phyloP scores from a whole-genome alignment of 2,113 vertebrate species.

The rat (Rattus norvegicus) region DNA sequence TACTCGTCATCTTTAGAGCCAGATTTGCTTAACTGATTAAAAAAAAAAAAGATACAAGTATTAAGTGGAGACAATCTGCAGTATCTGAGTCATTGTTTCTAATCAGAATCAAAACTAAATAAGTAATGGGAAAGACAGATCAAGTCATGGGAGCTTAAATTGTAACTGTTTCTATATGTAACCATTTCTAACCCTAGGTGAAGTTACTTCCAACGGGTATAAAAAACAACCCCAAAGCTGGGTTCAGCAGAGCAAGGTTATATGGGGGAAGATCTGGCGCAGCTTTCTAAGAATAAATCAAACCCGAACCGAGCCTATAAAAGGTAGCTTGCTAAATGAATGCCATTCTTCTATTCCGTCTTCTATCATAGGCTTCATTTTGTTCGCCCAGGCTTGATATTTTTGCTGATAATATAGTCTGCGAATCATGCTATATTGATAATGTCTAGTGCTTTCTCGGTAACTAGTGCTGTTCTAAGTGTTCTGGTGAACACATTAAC shows the following conservation, averaged over 20 bases:
- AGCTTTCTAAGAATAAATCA: neutral
- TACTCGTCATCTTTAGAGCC: constrained; percentile 96
- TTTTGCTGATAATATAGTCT: neutral
- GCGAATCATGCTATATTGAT: neutral
- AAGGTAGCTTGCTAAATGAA: constrained; percentile 31
- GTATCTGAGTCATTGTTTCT: constrained; percentile 70
- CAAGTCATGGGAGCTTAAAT: neutral
- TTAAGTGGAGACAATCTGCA: constrained; percentile 58
- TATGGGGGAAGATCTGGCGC: neutral
- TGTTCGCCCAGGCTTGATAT: neutral
- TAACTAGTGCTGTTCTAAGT: neutral
- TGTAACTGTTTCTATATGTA: neutral
- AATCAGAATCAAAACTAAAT: constrained; percentile 56
- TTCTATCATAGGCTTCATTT: neutral
- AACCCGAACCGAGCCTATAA: neutral
- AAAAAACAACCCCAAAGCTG: neutral
- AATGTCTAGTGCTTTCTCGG: neutral
- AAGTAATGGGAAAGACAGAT: constrained; percentile 35
- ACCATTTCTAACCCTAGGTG: neutral
- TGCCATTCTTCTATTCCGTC: neutral
- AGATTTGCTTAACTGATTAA: constrained; percentile 95
- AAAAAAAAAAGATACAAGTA: constrained; percentile 82
- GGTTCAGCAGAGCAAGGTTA: neutral
- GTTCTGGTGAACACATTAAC: neutral
- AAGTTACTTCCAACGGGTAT: neutral